Percentiles rank a stretch among this genome's conserved stretches.
phyloP scores from a whole-genome alignment of 2,888 invertebrate genomes.

The Diarsia rubi region DNA sequence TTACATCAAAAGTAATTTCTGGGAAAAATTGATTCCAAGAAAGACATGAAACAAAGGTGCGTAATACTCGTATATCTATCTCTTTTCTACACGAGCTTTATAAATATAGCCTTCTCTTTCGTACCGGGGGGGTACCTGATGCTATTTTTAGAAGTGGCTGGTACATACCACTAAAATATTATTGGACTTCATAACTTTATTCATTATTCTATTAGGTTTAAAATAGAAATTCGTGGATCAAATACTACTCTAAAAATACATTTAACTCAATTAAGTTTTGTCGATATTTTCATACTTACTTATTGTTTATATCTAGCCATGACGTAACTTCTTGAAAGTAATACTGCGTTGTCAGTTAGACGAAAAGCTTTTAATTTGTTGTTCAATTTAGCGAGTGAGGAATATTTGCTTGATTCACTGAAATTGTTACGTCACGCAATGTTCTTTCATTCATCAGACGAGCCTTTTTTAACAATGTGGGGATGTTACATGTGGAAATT shows the following conservation, averaged over 20 bases:
- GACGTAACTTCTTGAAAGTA: constrained; percentile 25
- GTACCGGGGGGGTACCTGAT: constrained; percentile 72
- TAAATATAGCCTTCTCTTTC: constrained; percentile 64
- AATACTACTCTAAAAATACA: constrained; percentile 20
- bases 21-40: constrained; percentile 31
- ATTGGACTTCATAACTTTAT: constrained; percentile 52
- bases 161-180: constrained; percentile 58
- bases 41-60: constrained; percentile 46
- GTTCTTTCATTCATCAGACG: constrained; percentile 5
- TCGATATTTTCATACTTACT: constrained; percentile 1
- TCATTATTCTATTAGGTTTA: constrained; percentile 40
- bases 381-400: constrained; percentile 35
- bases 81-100: constrained; percentile 24
- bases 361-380: constrained; percentile 35
- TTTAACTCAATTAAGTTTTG: background rate
- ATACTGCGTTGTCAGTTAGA: constrained; percentile 6
- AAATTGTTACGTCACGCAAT: background rate
- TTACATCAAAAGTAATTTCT: constrained; percentile 43
- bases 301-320: background rate
- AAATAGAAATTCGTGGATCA: constrained; percentile 41
- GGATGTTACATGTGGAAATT: background rate
- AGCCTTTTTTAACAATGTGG: background rate
- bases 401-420: constrained; percentile 15
- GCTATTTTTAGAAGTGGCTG: constrained; percentile 78
- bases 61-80: constrained; percentile 46